Base-by-base conservation (phyloP, 2,113 vertebrate species). In the Erythrocebus patas region DNA sequence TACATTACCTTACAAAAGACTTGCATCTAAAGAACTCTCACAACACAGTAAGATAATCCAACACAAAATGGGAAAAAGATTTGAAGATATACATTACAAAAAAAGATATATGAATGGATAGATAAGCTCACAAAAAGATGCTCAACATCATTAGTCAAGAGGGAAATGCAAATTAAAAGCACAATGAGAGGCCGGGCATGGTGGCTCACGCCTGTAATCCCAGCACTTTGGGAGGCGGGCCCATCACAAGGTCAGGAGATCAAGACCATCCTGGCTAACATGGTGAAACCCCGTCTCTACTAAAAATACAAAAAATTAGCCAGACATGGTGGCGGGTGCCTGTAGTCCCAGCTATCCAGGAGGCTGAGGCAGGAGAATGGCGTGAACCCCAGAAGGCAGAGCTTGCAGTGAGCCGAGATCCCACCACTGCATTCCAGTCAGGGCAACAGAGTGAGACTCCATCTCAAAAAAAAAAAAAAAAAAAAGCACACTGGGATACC, bases 371-470 rank as follows among this genome's bases (percentile, higher is more conserved):
- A 55, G 18, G 52, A 55, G 18, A 55, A 55, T 20, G 52, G 52
- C 2, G 18, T 55, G 52, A 55, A 20, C 18, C 18, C 52, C 18
- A 7, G 6, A 20, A 55, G 52, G 52, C 52, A 6, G 18, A 55
- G 52, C 52, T 55, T 55, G 18, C 52, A 20, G 52, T 55, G 5
- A 20, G 52, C 52, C 2, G 6, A 55, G 52, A 55, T 55, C 52
- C 6, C 18, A 7, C 52, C 52, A 55, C 52, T 55, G 52, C 18
- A 55, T 18, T 55, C 18, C 52, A 55, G 18, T 7, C 18, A 20
- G 52, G 18, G 52, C 6, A 2, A 55, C 52, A 55, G 6, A 55
- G 18, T 0, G 0, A 55, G 18, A 55, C 1, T 55, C 52, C 0
- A 2, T 55, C 52, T 8, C 52, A 55, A 55, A 55, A 52, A 55